Conservation (phyloP, 2,888 invertebrate species). For the Stramonita haemastoma region DNA sequence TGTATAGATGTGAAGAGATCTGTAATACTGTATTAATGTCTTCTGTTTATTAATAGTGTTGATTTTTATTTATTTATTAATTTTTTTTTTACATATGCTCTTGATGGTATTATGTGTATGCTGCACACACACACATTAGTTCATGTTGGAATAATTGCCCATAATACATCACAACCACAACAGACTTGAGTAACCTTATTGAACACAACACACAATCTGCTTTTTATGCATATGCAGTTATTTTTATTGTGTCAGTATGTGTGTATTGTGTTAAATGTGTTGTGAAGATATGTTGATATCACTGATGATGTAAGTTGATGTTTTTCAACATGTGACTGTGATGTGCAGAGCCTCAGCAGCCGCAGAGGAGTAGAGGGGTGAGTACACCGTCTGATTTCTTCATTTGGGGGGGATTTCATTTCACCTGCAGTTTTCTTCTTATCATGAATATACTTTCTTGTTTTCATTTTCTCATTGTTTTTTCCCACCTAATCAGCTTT, state of each 20-base stretch:
- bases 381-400: background rate
- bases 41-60: too few relatives aligned
- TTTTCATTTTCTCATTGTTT: too few relatives aligned
- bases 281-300: background rate
- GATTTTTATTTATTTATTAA: background rate
- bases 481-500: too few relatives aligned
- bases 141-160: background rate
- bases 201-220: background rate
- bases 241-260: background rate
- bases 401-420: too few relatives aligned
- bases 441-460: too few relatives aligned
- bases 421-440: too few relatives aligned
- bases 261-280: background rate
- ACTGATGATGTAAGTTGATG: background rate
- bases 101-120: background rate
- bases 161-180: background rate
- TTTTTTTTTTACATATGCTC: background rate
- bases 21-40: too few relatives aligned
- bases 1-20: background rate
- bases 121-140: too few relatives aligned
- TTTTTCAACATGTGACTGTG: background rate
- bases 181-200: too few relatives aligned
- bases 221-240: background rate
- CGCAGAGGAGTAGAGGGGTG: slow-evolving; percentile 15
- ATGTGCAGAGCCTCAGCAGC: background rate